Conservation (phyloP, 2,113 vertebrate genomes). For the Sturnus vulgaris region DNA sequence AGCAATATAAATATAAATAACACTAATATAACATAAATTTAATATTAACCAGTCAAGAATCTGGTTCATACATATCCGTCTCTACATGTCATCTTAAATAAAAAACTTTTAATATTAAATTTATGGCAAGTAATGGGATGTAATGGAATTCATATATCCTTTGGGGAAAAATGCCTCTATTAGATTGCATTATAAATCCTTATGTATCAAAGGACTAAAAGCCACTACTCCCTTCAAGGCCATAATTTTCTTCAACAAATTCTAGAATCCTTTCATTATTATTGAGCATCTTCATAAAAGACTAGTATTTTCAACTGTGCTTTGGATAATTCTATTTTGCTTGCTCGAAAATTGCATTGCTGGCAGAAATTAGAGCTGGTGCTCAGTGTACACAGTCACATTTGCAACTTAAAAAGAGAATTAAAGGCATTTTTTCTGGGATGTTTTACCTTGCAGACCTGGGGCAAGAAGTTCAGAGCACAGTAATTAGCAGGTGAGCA, state of each 20-base stretch:
- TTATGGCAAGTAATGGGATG: constrained; percentile 51
- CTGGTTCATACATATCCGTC: constrained; percentile 4
- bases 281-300: constrained; percentile 25
- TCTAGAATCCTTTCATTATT: constrained; percentile 43
- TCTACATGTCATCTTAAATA: not conserved
- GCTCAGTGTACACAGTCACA: not conserved
- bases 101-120: constrained; percentile 26
- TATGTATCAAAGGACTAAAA: constrained; percentile 58
- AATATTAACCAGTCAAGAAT: not conserved
- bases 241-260: constrained; percentile 51
- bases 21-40: not conserved
- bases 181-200: constrained; percentile 29
- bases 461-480: not conserved
- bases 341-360: not conserved
- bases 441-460: not conserved
- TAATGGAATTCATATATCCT: constrained; percentile 55
- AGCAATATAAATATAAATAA: not conserved
- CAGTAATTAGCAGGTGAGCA: not conserved
- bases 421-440: not conserved
- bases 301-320: constrained; percentile 15
- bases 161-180: not conserved
- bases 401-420: not conserved
- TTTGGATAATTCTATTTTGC: not conserved
- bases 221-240: constrained; percentile 8
- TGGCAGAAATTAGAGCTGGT: not conserved